phyloP scores from a whole-genome alignment of 1,140 invertebrate genomes.

The Pantala flavescens region DNA sequence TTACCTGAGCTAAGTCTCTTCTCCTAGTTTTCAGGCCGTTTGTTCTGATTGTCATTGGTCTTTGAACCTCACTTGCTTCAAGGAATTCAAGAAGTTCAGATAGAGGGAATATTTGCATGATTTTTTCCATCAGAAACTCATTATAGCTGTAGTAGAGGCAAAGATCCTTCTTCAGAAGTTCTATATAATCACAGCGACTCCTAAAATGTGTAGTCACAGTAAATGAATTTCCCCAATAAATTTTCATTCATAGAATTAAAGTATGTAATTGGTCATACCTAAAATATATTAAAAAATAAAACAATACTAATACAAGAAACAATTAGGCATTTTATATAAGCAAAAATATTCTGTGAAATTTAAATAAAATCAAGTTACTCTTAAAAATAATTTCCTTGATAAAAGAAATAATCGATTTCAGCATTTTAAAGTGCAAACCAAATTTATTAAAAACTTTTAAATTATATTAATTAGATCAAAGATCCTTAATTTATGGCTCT shows the following conservation, averaged over 20 bases:
- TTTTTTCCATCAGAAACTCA: slow-evolving; percentile 85
- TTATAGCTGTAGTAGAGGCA: slow-evolving; percentile 97
- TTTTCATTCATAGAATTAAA: slow-evolving; percentile 18
- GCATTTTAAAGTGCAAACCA: no score
- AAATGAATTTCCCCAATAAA: slow-evolving; percentile 16
- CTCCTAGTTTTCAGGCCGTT: slow-evolving; percentile 93
- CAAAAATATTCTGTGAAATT: no score
- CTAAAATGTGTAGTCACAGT: slow-evolving; percentile 37
- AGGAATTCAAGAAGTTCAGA: slow-evolving; percentile 88
- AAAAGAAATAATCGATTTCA: no score
- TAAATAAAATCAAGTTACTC: no score
- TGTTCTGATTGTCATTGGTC: slow-evolving; percentile 91
- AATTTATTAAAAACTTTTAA: no score
- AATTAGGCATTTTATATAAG: no score
- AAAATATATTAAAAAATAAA: background rate
- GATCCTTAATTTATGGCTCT: no score
- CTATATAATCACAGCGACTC: slow-evolving; percentile 70
- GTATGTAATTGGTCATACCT: slow-evolving; percentile 16
- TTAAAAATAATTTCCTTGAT: no score
- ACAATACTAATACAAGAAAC: no score
- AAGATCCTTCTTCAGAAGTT: slow-evolving; percentile 70
- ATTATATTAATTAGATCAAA: no score
- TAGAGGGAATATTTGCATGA: slow-evolving; percentile 88
- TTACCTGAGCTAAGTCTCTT: slow-evolving; percentile 78
- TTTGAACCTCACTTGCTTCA: slow-evolving; percentile 90